A percentile compares a stretch with the other conserved stretches of the same genome.
These are phyloP conservation scores for Ciconia nigra DNA, from an alignment of 2,797 vertebrate genomes.

Conservation along the genomic window DNA sequence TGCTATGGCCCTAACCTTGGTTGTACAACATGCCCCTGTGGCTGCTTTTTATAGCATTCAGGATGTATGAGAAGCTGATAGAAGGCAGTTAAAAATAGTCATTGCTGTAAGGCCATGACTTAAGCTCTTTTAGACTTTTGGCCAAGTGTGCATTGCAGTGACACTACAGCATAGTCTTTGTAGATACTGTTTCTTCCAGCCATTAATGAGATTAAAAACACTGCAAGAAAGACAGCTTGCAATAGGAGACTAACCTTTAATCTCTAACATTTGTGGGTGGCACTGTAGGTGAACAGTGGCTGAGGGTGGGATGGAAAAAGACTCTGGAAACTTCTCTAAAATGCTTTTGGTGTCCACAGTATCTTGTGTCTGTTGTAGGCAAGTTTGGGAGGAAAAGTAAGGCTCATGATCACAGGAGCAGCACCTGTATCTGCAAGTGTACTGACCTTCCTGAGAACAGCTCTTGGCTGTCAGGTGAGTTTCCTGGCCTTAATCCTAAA, in stretches of 20 bases:
- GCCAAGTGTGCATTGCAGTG: background rate
- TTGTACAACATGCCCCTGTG: background rate
- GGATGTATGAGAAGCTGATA: background rate
- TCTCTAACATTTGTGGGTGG: background rate
- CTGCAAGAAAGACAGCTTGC: background rate
- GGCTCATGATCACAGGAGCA: constrained; percentile 93
- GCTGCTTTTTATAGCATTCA: background rate
- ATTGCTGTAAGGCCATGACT: background rate
- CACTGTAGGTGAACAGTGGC: background rate
- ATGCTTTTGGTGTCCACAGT: constrained; percentile 30
- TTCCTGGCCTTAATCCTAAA: background rate
- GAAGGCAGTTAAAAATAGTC: background rate
- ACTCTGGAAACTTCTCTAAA: background rate
- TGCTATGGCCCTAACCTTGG: background rate
- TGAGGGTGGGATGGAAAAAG: background rate
- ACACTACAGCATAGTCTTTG: background rate
- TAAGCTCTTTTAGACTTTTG: background rate
- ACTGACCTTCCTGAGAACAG: constrained; percentile 89
- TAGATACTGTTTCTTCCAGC: background rate
- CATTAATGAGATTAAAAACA: background rate
- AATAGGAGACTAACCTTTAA: background rate
- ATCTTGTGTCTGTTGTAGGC: constrained; percentile 74
- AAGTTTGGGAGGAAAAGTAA: constrained; percentile 89
- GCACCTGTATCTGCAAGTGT: constrained; percentile 93
- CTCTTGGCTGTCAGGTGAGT: constrained; percentile 95